phyloP scores from a whole-genome alignment of 2,888 invertebrate species.

The Lasius platythorax region DNA sequence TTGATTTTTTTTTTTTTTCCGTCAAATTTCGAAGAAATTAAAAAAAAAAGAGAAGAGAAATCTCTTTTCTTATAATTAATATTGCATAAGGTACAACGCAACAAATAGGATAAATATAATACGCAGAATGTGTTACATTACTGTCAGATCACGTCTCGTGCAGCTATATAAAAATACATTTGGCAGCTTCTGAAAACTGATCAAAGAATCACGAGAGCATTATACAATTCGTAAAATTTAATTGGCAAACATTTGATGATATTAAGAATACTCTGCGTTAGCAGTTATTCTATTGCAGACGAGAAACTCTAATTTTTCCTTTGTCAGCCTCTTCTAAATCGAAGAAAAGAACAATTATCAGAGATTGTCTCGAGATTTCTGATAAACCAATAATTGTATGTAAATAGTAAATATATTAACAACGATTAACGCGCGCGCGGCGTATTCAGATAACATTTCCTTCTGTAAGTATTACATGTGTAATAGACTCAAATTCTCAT shows the following conservation, averaged over 20 bases:
- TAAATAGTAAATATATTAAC: constrained; percentile 61
- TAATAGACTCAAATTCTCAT: constrained; percentile 80
- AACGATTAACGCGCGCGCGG: constrained; percentile 55
- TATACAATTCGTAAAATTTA: neutral
- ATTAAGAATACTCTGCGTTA: neutral
- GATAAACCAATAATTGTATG: constrained; percentile 59
- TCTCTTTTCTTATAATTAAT: neutral
- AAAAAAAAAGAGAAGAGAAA: neutral
- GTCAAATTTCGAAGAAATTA: neutral
- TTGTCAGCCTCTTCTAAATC: neutral
- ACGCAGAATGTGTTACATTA: neutral
- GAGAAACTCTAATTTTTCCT: constrained; percentile 4
- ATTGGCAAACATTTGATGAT: neutral
- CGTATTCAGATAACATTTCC: constrained; percentile 29
- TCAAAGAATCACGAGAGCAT: neutral
- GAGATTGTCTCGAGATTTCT: constrained; percentile 10
- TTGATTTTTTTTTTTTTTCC: neutral
- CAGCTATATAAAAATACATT: neutral
- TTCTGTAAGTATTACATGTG: constrained; percentile 78
- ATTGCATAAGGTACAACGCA: constrained; percentile 1
- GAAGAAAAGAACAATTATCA: neutral
- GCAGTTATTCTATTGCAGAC: neutral
- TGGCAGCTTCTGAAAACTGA: neutral
- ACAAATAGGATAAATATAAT: neutral
- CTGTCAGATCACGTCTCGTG: neutral